phyloP scores from a whole-genome alignment of 2,797 vertebrate genomes.

The Hippoglossus hippoglossus region DNA sequence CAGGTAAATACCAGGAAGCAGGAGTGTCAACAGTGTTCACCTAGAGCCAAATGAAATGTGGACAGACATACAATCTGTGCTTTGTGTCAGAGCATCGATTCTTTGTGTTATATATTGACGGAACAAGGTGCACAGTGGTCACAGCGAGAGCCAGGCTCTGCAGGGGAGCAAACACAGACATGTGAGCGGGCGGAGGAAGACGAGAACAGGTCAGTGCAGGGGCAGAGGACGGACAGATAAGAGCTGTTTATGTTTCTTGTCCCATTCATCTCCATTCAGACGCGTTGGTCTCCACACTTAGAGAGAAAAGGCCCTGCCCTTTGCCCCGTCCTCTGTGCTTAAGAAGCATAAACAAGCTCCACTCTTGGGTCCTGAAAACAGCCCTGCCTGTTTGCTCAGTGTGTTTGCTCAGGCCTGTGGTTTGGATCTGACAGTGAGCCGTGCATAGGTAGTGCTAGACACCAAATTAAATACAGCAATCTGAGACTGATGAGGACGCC shows the following conservation, averaged over 20 bases:
- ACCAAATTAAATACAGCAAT: slow-evolving; percentile 39
- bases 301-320: slow-evolving; percentile 47
- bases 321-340: slow-evolving; percentile 42
- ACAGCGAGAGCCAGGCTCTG: slow-evolving; percentile 39
- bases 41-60: slow-evolving; percentile 41
- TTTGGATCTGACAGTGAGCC: slow-evolving; percentile 14
- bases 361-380: slow-evolving; percentile 30
- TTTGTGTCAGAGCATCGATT: slow-evolving; percentile 56
- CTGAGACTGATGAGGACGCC: slow-evolving; percentile 16
- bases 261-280: slow-evolving; percentile 68
- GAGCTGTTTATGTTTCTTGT: slow-evolving; percentile 73
- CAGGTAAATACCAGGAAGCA: slow-evolving; percentile 53
- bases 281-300: slow-evolving; percentile 47
- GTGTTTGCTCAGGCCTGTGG: slow-evolving; percentile 66
- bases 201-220: slow-evolving; percentile 54
- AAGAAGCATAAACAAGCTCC: slow-evolving; percentile 51
- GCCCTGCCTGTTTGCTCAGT: slow-evolving; percentile 65
- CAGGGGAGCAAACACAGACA: slow-evolving; percentile 44
- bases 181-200: slow-evolving; percentile 24
- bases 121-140: slow-evolving; percentile 48
- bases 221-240: slow-evolving; percentile 66
- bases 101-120: slow-evolving; percentile 61
- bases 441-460: slow-evolving; percentile 33
- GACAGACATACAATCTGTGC: slow-evolving; percentile 48
- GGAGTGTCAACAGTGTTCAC: slow-evolving; percentile 42